Percentiles rank a stretch among this genome's conserved stretches.
These are phyloP conservation scores for Abramis brama DNA, from an alignment of 2,113 vertebrate species.

Conservation along the genomic window DNA sequence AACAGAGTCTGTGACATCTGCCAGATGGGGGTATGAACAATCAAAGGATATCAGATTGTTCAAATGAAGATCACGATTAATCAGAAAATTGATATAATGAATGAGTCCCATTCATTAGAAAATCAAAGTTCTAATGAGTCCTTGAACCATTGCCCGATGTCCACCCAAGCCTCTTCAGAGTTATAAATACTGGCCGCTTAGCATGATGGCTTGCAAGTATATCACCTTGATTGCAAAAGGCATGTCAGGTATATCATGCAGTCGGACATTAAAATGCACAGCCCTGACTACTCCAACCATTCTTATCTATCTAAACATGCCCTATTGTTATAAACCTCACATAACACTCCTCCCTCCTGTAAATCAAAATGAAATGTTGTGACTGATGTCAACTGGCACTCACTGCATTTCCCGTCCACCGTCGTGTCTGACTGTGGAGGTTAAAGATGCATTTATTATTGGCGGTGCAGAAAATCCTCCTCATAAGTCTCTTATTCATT, in stretches of 20 bases:
- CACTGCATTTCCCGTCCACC: conserved; percentile 54
- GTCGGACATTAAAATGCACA: background rate
- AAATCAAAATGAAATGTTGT: conserved; percentile 63
- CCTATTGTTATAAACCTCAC: conserved; percentile 61
- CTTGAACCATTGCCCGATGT: background rate
- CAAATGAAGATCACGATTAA: conserved; percentile 14
- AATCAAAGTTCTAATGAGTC: background rate
- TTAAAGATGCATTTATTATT: conserved; percentile 66
- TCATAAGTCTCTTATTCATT: conserved; percentile 68
- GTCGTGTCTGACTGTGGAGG: conserved; percentile 46
- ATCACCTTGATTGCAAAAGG: background rate
- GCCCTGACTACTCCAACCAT: background rate
- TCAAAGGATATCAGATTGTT: background rate
- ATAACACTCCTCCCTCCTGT: conserved; percentile 36
- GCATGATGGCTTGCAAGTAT: background rate
- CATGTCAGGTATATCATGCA: background rate
- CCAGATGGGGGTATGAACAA: background rate
- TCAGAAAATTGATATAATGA: background rate
- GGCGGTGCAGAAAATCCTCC: conserved; percentile 54
- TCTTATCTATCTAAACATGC: background rate
- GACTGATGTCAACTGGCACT: conserved; percentile 57
- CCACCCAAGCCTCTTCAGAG: background rate
- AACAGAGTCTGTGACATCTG: background rate
- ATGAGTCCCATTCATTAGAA: background rate
- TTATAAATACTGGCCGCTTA: conserved; percentile 14